Percentiles rank a stretch among this genome's conserved stretches.
Conservation (phyloP, 2,888 invertebrate genomes). For the Allophyes oxyacanthae region DNA sequence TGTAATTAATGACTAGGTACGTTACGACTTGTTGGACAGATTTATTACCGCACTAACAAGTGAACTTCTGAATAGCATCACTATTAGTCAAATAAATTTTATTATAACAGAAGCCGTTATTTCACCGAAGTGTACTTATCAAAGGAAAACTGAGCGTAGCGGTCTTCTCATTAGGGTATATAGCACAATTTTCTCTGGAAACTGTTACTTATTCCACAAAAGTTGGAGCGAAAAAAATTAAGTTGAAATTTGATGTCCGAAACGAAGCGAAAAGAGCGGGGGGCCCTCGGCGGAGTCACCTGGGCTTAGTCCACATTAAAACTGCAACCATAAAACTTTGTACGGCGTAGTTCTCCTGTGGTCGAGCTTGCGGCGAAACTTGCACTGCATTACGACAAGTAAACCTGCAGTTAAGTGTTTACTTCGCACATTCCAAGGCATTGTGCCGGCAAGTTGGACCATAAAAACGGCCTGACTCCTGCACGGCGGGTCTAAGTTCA, state of each 20-base stretch:
- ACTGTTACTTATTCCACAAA: conserved; percentile 45
- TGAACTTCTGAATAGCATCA: conserved; percentile 30
- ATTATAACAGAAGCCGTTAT: conserved; percentile 30
- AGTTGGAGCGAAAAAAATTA: conserved; percentile 54
- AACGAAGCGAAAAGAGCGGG: conserved; percentile 38
- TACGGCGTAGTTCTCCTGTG: conserved; percentile 70
- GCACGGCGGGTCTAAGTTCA: conserved; percentile 54
- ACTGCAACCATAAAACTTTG: conserved; percentile 80
- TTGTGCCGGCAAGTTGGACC: conserved; percentile 74
- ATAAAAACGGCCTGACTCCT: conserved; percentile 79
- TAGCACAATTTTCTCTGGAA: conserved; percentile 51
- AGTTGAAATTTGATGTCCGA: conserved; percentile 61
- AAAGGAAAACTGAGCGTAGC: conserved; percentile 44
- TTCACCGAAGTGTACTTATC: conserved; percentile 25
- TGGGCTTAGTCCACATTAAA: conserved; percentile 75
- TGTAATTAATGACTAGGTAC: conserved; percentile 43
- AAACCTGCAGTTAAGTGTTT: conserved; percentile 87
- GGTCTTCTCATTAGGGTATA: conserved; percentile 53
- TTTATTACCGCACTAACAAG: conserved; percentile 45
- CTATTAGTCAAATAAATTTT: conserved; percentile 43
- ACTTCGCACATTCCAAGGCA: conserved; percentile 84
- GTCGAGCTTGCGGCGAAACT: conserved; percentile 79
- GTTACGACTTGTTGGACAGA: conserved; percentile 48
- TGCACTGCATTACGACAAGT: conserved; percentile 83
- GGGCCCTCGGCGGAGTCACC: conserved; percentile 58